These are phyloP conservation scores for Limnephilus lunatus DNA, from an alignment of 2,888 invertebrate genomes.

Conservation along the genomic window DNA sequence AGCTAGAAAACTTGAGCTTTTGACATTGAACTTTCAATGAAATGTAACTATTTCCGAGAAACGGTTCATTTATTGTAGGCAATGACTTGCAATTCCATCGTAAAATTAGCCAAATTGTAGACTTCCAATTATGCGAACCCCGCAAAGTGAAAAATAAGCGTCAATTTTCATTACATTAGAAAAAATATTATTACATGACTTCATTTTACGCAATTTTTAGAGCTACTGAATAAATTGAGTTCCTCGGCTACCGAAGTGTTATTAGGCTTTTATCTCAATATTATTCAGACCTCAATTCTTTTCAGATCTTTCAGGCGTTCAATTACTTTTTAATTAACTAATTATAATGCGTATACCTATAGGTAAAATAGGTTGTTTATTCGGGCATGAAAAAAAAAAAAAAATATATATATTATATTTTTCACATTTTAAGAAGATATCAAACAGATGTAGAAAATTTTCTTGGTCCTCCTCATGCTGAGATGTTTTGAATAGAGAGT, in stretches of 20 bases:
- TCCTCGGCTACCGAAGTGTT: background rate
- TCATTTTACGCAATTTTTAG: background rate
- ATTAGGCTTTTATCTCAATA: background rate
- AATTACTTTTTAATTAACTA: background rate
- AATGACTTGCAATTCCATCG: background rate
- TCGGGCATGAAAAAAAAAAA: too few species aligned
- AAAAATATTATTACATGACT: background rate
- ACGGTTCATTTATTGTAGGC: background rate
- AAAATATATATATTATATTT: too few species aligned
- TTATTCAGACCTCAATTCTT: background rate
- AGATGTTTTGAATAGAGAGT: too few species aligned
- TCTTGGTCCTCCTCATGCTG: too few species aligned
- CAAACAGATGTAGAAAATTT: too few species aligned
- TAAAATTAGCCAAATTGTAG: background rate
- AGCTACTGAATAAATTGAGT: background rate
- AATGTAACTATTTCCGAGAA: background rate
- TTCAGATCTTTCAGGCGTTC: background rate
- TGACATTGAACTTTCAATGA: background rate
- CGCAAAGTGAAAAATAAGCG: background rate
- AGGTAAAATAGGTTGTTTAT: background rate
- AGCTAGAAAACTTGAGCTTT: too few species aligned
- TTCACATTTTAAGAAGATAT: too few species aligned
- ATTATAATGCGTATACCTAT: background rate
- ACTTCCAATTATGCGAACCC: background rate
- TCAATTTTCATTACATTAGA: background rate